Conservation (phyloP, 1,140 invertebrate species). For the Drosophila micromelanica region DNA sequence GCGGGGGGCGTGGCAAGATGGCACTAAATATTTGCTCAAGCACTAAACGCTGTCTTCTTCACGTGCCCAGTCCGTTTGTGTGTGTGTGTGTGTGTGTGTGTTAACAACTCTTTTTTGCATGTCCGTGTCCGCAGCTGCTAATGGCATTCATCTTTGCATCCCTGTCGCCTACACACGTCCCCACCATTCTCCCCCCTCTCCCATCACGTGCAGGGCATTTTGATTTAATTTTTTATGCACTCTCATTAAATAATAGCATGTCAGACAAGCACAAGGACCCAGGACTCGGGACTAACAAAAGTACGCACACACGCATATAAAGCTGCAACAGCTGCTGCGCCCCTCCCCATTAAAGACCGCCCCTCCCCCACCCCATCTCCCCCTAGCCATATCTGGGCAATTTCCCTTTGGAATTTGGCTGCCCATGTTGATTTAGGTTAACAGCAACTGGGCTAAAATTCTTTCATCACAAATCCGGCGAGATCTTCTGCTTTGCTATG, state of each 20-base stretch:
- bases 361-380: background rate
- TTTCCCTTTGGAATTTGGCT: conserved; percentile 23
- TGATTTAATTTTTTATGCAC: conserved; percentile 56
- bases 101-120: conserved; percentile 15
- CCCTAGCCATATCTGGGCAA: background rate
- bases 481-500: conserved; percentile 11
- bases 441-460: conserved; percentile 29
- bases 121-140: conserved; percentile 30
- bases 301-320: background rate
- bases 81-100: background rate
- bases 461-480: conserved; percentile 26
- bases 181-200: background rate
- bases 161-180: no score
- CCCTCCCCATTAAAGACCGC: background rate
- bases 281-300: background rate
- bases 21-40: conserved; percentile 49
- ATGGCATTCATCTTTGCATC: conserved; percentile 23
- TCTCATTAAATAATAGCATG: conserved; percentile 47
- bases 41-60: conserved; percentile 33
- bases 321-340: conserved; percentile 34
- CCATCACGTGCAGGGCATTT: conserved; percentile 36
- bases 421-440: conserved; percentile 41
- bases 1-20: conserved; percentile 22
- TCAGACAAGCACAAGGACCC: conserved; percentile 18
- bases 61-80: background rate